phyloP scores from a whole-genome alignment of 2,113 vertebrate genomes.

The Percina caprodes region DNA sequence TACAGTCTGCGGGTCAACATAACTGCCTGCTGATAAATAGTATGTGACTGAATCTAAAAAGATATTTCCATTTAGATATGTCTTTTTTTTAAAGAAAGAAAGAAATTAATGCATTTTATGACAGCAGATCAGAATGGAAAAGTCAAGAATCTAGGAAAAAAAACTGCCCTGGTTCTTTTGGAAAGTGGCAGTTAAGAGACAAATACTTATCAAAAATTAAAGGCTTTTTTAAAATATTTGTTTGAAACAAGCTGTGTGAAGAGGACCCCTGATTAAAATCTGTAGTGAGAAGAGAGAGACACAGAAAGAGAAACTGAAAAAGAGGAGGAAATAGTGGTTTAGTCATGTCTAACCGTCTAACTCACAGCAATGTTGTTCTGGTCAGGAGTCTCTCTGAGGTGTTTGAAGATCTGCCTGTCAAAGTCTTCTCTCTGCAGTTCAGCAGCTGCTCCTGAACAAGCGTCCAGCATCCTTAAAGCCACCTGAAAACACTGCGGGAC shows the following conservation, averaged over 20 bases:
- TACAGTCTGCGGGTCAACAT: not conserved
- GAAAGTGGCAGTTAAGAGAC: too few relatives aligned
- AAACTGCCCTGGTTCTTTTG: not conserved
- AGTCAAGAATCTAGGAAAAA: not conserved
- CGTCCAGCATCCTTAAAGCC: slow-evolving; percentile 86
- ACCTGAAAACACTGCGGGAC: slow-evolving; percentile 87
- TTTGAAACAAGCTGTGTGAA: not conserved
- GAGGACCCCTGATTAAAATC: not conserved
- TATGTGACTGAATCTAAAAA: not conserved
- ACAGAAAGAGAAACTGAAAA: not conserved
- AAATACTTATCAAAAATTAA: not conserved
- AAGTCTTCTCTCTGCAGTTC: slow-evolving; percentile 89
- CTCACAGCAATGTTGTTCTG: slow-evolving; percentile 83
- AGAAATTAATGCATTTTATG: not conserved
- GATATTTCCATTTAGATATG: not conserved
- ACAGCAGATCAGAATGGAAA: not conserved
- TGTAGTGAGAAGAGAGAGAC: not conserved
- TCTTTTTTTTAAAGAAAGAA: too few relatives aligned
- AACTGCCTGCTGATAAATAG: not conserved
- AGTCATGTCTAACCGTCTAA: not conserved
- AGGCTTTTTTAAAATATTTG: too few relatives aligned
- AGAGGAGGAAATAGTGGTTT: too few relatives aligned
- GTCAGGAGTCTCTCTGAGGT: slow-evolving; percentile 83
- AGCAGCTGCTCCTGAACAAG: slow-evolving; percentile 87
- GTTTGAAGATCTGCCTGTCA: slow-evolving; percentile 90